Conservation (phyloP, 2,113 vertebrate genomes). For the Amphiprion percula region DNA sequence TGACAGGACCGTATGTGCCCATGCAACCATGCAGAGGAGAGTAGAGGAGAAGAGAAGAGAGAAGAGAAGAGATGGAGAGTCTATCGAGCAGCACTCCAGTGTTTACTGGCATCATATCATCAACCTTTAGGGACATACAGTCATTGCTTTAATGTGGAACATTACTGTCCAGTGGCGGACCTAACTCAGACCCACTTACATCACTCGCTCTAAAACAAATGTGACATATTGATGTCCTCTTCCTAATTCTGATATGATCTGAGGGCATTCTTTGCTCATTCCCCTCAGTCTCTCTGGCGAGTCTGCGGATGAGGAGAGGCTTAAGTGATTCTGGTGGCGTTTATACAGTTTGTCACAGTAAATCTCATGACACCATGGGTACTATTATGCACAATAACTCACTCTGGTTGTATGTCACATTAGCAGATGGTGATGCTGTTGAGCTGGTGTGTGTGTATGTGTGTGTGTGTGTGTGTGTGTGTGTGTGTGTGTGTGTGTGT, state of each 20-base stretch:
- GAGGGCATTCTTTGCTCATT: conserved; percentile 51
- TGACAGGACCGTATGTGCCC: conserved; percentile 78
- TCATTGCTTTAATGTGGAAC: conserved; percentile 6
- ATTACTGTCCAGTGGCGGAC: conserved; percentile 44
- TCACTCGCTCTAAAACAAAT: conserved; percentile 61
- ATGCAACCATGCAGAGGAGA: conserved; percentile 66
- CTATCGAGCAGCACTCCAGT: not conserved
- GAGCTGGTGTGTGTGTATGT: conserved; percentile 42
- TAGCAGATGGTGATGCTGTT: conserved; percentile 75
- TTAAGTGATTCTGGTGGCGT: conserved; percentile 58
- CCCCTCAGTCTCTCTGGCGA: conserved; percentile 29
- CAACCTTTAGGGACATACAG: conserved; percentile 38
- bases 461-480: conserved; percentile 20
- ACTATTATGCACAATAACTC: conserved; percentile 60
- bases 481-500: conserved; percentile 24
- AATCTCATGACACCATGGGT: conserved; percentile 55
- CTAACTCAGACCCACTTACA: conserved; percentile 61
- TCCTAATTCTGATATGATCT: conserved; percentile 62
- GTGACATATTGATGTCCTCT: conserved; percentile 62
- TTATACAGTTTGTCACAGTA: conserved; percentile 67
- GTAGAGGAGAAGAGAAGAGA: conserved; percentile 8
- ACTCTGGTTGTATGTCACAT: conserved; percentile 67
- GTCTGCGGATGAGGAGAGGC: conserved; percentile 33
- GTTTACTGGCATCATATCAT: conserved; percentile 34
- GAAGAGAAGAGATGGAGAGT: not conserved